Percentiles rank a stretch among this genome's conserved stretches.
Evolutionary conservation across 2,888 invertebrate genomes (phyloP).

Genomic region (Poecilobothrus nobilitatus): DNA sequence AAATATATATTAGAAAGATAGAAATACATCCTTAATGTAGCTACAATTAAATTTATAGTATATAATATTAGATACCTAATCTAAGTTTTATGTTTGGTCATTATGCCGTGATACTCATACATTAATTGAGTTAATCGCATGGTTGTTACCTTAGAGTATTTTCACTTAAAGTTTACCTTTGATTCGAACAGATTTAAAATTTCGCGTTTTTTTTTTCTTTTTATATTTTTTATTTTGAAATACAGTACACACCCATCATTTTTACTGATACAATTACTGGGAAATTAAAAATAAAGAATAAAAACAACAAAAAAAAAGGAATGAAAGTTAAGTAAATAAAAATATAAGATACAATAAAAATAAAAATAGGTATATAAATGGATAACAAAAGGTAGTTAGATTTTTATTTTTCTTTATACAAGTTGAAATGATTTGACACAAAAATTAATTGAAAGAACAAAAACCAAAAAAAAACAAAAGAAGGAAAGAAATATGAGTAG

Average conservation of each 20-base stretch:
- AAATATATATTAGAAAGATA: too few relatives aligned
- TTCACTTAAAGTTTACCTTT: slow-evolving; percentile 3
- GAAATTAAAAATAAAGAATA: not conserved
- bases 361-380: too few relatives aligned
- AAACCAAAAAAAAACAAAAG: too few relatives aligned
- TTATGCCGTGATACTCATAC: not conserved
- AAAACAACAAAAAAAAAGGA: not conserved
- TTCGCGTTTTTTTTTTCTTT: not conserved
- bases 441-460: too few relatives aligned
- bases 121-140: not conserved
- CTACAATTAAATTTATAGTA: too few relatives aligned
- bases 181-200: not conserved
- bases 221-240: not conserved
- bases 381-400: too few relatives aligned
- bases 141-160: slow-evolving; percentile 1
- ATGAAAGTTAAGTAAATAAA: not conserved
- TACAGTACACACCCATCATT: slow-evolving; percentile 6
- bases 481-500: too few relatives aligned
- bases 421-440: too few relatives aligned
- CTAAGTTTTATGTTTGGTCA: slow-evolving; percentile 4
- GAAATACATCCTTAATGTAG: too few relatives aligned
- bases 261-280: not conserved
- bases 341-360: not conserved
- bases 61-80: not conserved
- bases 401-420: too few relatives aligned